Evolutionary conservation across 2,888 invertebrate genomes (phyloP).

Genomic region (Calameuta idolon): DNA sequence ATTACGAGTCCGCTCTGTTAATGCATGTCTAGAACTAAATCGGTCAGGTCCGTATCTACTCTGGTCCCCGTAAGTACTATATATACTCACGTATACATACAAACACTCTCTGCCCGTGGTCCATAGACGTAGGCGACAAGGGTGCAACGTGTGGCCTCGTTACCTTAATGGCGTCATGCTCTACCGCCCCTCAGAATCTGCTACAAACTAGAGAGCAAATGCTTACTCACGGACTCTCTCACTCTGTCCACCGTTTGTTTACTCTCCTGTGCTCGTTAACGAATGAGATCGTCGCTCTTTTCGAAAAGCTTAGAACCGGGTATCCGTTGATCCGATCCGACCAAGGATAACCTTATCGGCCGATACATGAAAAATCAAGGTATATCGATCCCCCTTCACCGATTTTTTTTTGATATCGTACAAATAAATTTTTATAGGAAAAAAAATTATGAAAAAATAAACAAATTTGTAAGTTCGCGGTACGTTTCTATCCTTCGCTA

Average conservation of each 20-base stretch:
- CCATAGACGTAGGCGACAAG: conserved; percentile 31
- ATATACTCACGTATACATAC: not conserved
- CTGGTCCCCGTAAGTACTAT: not conserved
- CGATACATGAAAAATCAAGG: not conserved
- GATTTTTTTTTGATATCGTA: not conserved
- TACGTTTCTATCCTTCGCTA: not conserved
- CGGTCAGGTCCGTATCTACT: not conserved
- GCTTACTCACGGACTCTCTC: not conserved
- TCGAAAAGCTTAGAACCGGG: not conserved
- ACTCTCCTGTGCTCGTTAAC: not conserved
- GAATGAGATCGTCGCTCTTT: not conserved
- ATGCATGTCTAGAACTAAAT: not conserved
- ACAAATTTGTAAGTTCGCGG: not conserved
- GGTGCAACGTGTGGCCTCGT: conserved; percentile 53
- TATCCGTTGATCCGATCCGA: not conserved
- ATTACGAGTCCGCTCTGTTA: not conserved
- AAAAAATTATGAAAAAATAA: not conserved
- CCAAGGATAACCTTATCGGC: not conserved
- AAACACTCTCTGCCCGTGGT: not conserved
- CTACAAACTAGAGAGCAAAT: conserved; percentile 2
- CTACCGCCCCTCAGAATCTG: conserved; percentile 42
- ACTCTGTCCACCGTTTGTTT: not conserved
- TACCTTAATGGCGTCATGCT: conserved; percentile 57
- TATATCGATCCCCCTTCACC: not conserved
- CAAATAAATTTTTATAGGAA: not conserved